Conservation (phyloP, 2,797 vertebrate genomes). For the Gymnodraco acuticeps region DNA sequence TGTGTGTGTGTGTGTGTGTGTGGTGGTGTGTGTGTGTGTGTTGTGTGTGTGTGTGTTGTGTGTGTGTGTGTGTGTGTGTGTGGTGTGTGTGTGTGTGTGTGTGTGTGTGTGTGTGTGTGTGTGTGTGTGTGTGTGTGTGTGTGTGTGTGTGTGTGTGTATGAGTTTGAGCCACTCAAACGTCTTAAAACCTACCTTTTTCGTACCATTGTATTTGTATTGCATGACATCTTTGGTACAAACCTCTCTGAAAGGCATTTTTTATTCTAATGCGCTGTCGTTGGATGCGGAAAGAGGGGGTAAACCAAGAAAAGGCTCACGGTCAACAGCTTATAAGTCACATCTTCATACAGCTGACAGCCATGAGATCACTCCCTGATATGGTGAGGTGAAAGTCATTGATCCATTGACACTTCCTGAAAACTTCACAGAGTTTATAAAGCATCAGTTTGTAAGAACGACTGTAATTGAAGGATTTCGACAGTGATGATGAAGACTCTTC, state of each 20-base stretch:
- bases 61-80: no score
- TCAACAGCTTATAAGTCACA: neutral
- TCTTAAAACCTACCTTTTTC: neutral
- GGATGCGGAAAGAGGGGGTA: neutral
- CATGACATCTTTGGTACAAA: neutral
- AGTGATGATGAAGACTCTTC: neutral
- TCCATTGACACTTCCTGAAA: neutral
- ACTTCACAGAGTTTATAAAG: neutral
- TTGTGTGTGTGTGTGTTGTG: no score
- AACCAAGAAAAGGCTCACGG: neutral
- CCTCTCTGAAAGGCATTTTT: neutral
- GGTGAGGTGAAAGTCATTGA: neutral
- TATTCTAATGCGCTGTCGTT: neutral
- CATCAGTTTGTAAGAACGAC: neutral
- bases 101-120: no score
- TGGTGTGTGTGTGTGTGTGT: neutral
- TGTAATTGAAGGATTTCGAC: neutral
- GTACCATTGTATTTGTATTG: neutral
- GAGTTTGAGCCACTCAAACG: neutral
- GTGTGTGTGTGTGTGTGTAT: no score
- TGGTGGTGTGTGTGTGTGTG: neutral
- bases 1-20: no score
- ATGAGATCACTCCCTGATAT: constrained; percentile 1
- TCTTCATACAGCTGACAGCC: constrained; percentile 2
- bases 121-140: neutral